phyloP scores from a whole-genome alignment of 37 sponge, comb jelly and placozoan species.

The Axinella damicornis region DNA sequence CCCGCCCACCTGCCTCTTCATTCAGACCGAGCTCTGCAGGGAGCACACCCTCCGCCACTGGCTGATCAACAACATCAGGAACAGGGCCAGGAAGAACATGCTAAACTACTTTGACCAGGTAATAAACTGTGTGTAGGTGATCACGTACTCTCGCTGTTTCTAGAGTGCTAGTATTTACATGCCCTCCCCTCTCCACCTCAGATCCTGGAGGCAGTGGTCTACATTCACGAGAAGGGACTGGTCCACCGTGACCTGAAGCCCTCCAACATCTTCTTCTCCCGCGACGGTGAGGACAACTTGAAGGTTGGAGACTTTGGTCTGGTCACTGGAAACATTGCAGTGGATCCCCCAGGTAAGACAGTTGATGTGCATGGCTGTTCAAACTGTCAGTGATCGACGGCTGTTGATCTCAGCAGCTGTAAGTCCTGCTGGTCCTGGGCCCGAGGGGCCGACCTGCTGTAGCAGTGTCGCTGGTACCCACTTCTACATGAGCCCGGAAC shows the following conservation, averaged over 20 bases:
- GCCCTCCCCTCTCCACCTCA: no score
- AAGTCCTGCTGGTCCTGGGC: background rate
- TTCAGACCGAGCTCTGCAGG: slow-evolving; percentile 89
- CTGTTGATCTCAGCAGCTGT: background rate
- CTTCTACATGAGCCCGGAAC: slow-evolving; percentile 89
- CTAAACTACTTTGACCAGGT: slow-evolving; percentile 72
- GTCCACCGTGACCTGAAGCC: slow-evolving; percentile 95
- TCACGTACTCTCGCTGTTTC: background rate
- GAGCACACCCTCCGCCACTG: slow-evolving; percentile 80
- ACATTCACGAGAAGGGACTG: slow-evolving; percentile 79
- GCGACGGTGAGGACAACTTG: slow-evolving; percentile 47
- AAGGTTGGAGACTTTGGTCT: slow-evolving; percentile 96
- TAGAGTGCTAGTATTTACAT: background rate
- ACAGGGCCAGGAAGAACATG: slow-evolving; percentile 30
- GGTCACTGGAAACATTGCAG: slow-evolving; percentile 43
- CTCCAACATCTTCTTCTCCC: slow-evolving; percentile 90
- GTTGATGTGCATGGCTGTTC: background rate
- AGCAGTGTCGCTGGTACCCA: slow-evolving; percentile 69
- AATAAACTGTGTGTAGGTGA: background rate
- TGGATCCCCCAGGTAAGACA: background rate
- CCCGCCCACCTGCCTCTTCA: slow-evolving; percentile 64
- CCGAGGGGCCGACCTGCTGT: background rate
- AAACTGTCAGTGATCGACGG: background rate
- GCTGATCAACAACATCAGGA: slow-evolving; percentile 44
- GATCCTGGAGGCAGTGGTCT: slow-evolving; percentile 84